Evolutionary conservation across 2,797 vertebrate species (phyloP), one percentile per base, ranked within the genome.

Genomic region (Enteromius thamalakanensis): DNA sequence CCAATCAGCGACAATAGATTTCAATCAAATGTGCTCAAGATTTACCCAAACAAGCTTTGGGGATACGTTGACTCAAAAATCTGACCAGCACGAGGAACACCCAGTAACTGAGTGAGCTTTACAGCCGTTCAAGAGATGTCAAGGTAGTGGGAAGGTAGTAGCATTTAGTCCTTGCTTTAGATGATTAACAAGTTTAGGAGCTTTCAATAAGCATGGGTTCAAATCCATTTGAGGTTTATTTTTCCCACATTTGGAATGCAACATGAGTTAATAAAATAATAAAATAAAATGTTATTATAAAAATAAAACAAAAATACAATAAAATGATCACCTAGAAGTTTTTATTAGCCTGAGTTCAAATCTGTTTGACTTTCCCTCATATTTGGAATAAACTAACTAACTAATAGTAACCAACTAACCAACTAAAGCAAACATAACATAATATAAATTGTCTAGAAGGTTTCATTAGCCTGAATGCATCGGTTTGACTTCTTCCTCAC

Each of bases 1-100:
- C 84, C 89, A 87, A 84, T 86, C 76, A 83, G 78, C 60, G 85
- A 84, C 77, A 77, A 88, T 75, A 74, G 72, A 85, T 85, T 82
- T 87, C 76, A 71, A 80, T 87, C 84, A 81, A 74, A 79, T 55
- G 37, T 72, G 67, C 49, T 79, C 42, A 70, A 76, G 71, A 69
- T 71, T 67, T 80, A 68, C 17, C 40, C 8, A 6, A 80, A 69
- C 51, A 37, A 58, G 64, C 26, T 23, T 19, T 21, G 11, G n/a
- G 78, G 40, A 76, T 70, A 70, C 62, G 51, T 26, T 12, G 37
- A 70, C 74, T 60, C 62, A 60, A 70, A 62, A 37, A 76, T 55
- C 19, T 55, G 47, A 12, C 14, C 40, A 62, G 19, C 40, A 81
- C 0, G 23, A 60, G 40, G 53, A 64, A 51, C 29, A 21, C 10